Base-by-base conservation (phyloP, 2,888 invertebrate genomes). In the Sphaerophoria rueppellii region DNA sequence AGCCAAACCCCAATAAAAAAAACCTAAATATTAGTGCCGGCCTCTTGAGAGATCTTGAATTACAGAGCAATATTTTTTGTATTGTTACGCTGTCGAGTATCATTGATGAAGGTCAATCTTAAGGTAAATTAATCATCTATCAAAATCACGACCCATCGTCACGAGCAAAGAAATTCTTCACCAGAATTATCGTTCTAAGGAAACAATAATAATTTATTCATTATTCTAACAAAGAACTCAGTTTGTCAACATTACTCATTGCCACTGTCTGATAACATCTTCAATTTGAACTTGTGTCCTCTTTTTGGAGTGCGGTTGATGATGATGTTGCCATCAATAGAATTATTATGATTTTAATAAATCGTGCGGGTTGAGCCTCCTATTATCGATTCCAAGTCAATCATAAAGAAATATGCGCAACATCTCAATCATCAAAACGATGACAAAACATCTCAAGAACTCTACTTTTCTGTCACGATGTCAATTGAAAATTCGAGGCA, bases 311-410 rank as follows among this genome's bases (percentile, higher is more conserved):
- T 46, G 54, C 52, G 52, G 40, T 37, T n/a, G 37, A n/a, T 11
- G 40, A 40, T 54, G 5, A 7, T n/a, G 0, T 61, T 63, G 14
- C 34, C 50, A 24, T 24, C 24, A 57, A 63, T 46, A 54, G 40
- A 72, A 69, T 77, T 4, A 69, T 82, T 67, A 79, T 79, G 61
- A 79, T 83, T 79, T 72, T 63, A 67, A 75, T 72, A 76, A 83
- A 72, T 79, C 79, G 79, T 83, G n/a, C n/a, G 83, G 32, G 67
- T 75, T 79, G 61, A 79, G 71, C 79, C 79, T 75, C 24, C 24
- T 2, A 24, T 24, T 24, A 79, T 72, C 71, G 69, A 50, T 82
- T 78, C 71, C 61, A 24, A 24, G 24, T 24, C 24, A 24, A 79
- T 80, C 79, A 63, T 32, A 54, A 5, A 16, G 40, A 67, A 67